Evolutionary conservation across 2,888 invertebrate genomes (phyloP).

Genomic region (Mythimna pallens): DNA sequence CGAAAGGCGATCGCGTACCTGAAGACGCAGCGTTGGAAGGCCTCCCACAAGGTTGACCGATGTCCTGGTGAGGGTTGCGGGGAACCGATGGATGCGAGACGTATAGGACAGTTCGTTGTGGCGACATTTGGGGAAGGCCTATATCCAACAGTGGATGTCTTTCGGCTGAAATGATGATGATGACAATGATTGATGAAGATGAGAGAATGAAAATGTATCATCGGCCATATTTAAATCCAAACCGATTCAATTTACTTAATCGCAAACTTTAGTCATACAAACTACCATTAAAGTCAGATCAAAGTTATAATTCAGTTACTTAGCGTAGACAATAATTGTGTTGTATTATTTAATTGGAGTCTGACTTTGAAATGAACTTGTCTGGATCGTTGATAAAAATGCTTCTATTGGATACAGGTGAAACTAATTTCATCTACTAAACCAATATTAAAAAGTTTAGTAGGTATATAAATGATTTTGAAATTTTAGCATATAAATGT

Average conservation of each 20-base stretch:
- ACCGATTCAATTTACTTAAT: constrained; percentile 22
- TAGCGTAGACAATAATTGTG: constrained; percentile 13
- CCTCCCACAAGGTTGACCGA: too few relatives aligned
- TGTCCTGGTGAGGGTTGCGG: too few relatives aligned
- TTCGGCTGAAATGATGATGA: too few relatives aligned
- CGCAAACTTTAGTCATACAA: constrained; percentile 5
- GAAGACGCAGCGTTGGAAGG: too few relatives aligned
- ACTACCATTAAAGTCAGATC: constrained; percentile 13
- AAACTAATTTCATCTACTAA: neutral
- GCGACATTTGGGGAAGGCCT: too few relatives aligned
- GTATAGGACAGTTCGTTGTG: too few relatives aligned
- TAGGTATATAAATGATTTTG: too few relatives aligned
- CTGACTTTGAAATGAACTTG: constrained; percentile 38
- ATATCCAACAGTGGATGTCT: too few relatives aligned
- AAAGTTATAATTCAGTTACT: constrained; percentile 23
- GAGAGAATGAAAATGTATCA: neutral
- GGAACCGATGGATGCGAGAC: too few relatives aligned
- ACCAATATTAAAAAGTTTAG: neutral
- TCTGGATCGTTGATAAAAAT: neutral
- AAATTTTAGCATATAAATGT: too few relatives aligned
- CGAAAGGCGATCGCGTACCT: too few relatives aligned
- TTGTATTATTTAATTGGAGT: constrained; percentile 24
- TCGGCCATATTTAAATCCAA: constrained; percentile 1
- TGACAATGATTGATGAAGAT: too few relatives aligned
- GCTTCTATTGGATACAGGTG: neutral